phyloP scores from a whole-genome alignment of 1,140 invertebrate species.

The Drosophila sp. region DNA sequence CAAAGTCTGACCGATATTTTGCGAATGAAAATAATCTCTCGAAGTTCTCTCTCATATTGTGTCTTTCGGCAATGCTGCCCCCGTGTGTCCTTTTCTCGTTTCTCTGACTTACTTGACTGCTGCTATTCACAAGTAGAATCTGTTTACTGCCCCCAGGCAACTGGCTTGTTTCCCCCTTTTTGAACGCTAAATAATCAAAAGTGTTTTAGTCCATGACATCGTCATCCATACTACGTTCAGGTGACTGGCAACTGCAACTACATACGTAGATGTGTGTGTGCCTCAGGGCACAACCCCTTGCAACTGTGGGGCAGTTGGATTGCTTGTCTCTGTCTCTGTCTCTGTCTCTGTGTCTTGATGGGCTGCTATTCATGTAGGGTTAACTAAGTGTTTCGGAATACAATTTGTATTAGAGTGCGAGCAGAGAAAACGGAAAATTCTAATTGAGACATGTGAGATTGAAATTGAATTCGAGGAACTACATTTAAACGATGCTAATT shows the following conservation, averaged over 20 bases:
- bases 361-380: constrained; percentile 4
- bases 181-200: constrained; percentile 11
- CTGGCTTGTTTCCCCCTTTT: constrained; percentile 3
- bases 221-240: background rate
- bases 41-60: too few relatives aligned
- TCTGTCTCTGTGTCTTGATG: background rate
- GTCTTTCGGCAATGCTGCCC: too few relatives aligned
- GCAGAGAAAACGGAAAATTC: background rate
- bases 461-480: too few relatives aligned
- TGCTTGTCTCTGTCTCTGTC: too few relatives aligned
- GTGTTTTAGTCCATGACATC: background rate
- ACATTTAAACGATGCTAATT: too few relatives aligned
- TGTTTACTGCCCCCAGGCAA: constrained; percentile 4
- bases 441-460: background rate
- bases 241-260: constrained; percentile 3
- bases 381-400: background rate
- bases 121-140: background rate
- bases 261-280: background rate
- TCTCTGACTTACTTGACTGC: constrained; percentile 4
- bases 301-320: background rate
- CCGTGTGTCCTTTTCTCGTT: background rate
- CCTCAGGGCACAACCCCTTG: background rate
- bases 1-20: too few relatives aligned
- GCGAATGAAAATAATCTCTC: too few relatives aligned
- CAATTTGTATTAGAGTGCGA: background rate